Percentiles rank a stretch among this genome's conserved stretches.
These are phyloP conservation scores for Cataglyphis hispanica DNA, from an alignment of 1,140 invertebrate genomes.

Conservation along the genomic window DNA sequence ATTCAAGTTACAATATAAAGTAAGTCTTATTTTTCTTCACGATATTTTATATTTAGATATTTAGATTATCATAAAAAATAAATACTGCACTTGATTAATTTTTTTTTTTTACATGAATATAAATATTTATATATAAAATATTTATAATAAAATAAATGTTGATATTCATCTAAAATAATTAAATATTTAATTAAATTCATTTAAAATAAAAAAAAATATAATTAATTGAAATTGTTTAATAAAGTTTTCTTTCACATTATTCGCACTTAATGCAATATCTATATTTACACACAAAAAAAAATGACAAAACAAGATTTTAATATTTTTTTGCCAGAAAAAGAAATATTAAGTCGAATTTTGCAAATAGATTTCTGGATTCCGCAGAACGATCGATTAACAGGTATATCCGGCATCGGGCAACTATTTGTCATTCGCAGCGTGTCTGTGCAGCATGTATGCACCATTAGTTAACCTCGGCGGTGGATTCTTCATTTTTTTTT, in stretches of 20 bases:
- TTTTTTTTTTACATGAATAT: background rate
- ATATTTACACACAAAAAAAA: background rate
- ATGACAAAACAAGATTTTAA: background rate
- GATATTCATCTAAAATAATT: background rate
- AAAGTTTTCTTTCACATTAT: conserved; percentile 16
- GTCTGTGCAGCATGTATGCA: conserved; percentile 26
- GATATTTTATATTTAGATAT: too few relatives aligned
- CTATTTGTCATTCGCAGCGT: conserved; percentile 57
- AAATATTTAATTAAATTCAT: too few relatives aligned
- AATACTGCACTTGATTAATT: background rate
- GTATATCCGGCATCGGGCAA: conserved; percentile 50
- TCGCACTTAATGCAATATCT: background rate
- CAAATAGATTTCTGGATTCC: conserved; percentile 1
- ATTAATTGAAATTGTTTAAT: background rate
- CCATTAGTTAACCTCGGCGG: conserved; percentile 64
- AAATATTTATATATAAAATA: background rate
- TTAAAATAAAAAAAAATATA: too few relatives aligned
- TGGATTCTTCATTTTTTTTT: conserved; percentile 59
- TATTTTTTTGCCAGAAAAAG: background rate
- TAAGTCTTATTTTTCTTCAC: conserved; percentile 14
- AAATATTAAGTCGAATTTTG: background rate
- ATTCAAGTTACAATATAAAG: conserved; percentile 25
- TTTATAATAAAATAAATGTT: too few relatives aligned
- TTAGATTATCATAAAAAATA: background rate
- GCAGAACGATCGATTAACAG: conserved; percentile 58